Conservation (phyloP, 2,797 vertebrate species). For the Anguilla obscura region DNA sequence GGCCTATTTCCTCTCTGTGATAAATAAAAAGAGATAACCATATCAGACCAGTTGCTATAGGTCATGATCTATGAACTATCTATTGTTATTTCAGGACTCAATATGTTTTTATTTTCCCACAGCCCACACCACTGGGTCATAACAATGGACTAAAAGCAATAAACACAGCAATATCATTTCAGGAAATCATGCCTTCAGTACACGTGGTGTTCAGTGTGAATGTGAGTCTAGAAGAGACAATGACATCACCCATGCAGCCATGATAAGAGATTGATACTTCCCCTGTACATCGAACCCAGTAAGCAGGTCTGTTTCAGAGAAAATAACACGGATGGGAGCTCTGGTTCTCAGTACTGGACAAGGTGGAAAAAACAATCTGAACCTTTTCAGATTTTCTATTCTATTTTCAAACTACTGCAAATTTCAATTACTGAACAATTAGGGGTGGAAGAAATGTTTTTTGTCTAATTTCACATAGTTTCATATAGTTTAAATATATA, state of each 20-base stretch:
- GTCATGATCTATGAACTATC: neutral
- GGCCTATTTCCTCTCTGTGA: neutral
- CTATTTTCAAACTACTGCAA: neutral
- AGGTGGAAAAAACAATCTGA: neutral
- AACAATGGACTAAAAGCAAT: neutral
- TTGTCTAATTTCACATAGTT: too few relatives aligned
- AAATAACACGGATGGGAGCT: too few relatives aligned
- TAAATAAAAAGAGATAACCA: neutral
- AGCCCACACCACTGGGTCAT: neutral
- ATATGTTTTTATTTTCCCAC: neutral
- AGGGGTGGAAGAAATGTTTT: too few relatives aligned
- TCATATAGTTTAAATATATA: neutral
- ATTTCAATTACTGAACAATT: neutral
- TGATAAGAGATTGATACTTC: neutral
- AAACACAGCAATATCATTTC: neutral
- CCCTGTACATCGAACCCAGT: neutral
- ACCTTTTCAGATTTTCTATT: neutral
- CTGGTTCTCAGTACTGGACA: neutral
- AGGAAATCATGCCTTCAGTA: neutral
- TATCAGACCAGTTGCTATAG: neutral
- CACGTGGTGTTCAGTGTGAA: neutral
- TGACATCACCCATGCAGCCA: neutral
- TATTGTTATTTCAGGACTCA: conserved; percentile 5
- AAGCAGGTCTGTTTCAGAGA: neutral
- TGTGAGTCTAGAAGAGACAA: too few relatives aligned